Base-by-base conservation (phyloP, 37 sponge, comb jelly and placozoan species). In the Beroe forskalii region DNA sequence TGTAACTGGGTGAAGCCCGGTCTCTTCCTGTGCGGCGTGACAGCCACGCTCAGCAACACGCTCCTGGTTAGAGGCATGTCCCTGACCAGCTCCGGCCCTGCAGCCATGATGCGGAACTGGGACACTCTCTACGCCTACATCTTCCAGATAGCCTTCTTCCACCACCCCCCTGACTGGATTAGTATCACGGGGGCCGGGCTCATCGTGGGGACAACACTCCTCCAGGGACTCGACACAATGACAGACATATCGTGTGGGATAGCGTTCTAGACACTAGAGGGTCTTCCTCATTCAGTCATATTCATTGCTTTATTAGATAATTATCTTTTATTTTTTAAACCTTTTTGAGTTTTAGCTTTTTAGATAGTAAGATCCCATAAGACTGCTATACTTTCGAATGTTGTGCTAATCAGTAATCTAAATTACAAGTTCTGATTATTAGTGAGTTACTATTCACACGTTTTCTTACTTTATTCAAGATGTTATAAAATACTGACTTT, bases 81-180 rank as follows among this genome's bases (percentile, higher is more conserved):
- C 19, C 72, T 69, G 2, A 37, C 28, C 4, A 69, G 32, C 19
- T 69, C 72, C 12, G 72, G 72, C 0, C 72, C 72, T 4, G 72
- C 72, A 8, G 12, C 72, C 72, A 32, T 69, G 32, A 69, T 69
- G 72, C 27, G 72, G 9, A 69, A 69, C 72, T 69, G 72, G 72
- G 72, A 69, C 32, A 69, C 38, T 3, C 37, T 69, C 0, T 69
- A 69, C 72, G 72, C 72, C 2, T 69, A 69, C 72, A 69, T 33
- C 1, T 69, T 69, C 72, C 72, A 69, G 72, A 69, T 69, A 9
- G 1, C 32, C 36, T 69, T 69, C 72, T 69, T 69, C 38, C 2
- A 2, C 19, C 19, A 12, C 32, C 2, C 72, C 38, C 72, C 72
- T 14, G 72, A 69, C 38, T 69, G 72, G 72, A 69, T 69, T 2